phyloP scores from a whole-genome alignment of 2,113 vertebrate species.

The Formicarius rufipectus region DNA sequence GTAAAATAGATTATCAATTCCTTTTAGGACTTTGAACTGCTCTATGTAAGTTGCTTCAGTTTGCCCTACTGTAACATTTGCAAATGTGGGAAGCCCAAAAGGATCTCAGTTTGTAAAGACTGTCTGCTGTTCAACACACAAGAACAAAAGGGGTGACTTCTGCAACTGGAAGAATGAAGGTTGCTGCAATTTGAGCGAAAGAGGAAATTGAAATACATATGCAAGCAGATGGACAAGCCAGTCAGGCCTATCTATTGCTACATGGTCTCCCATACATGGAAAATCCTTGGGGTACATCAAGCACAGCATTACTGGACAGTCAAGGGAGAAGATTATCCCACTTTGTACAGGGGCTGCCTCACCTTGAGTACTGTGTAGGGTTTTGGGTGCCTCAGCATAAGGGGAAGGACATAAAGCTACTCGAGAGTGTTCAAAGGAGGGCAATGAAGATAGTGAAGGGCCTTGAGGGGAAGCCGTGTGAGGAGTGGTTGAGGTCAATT shows the following conservation, averaged over 20 bases:
- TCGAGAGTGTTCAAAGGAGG: not conserved
- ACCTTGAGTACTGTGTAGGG: not conserved
- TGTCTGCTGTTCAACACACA: not conserved
- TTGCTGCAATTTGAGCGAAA: not conserved
- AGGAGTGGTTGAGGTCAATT: not conserved
- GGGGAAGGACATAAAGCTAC: not conserved
- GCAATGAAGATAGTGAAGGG: not conserved
- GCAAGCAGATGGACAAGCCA: not conserved
- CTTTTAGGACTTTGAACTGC: not conserved
- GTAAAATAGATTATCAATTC: too few species aligned
- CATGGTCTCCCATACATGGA: not conserved
- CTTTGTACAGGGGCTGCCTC: not conserved
- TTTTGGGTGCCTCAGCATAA: not conserved
- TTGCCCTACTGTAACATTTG: not conserved
- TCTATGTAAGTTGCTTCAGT: not conserved
- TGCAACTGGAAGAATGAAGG: not conserved
- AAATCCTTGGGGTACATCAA: not conserved
- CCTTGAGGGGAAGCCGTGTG: not conserved
- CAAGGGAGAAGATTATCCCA: not conserved
- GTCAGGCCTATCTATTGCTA: not conserved
- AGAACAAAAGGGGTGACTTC: not conserved
- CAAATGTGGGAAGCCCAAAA: not conserved
- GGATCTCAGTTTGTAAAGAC: not conserved
- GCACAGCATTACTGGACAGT: not conserved
- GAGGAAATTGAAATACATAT: not conserved